Base-by-base conservation (phyloP, 2,888 invertebrate species). In the Metalampra italica region DNA sequence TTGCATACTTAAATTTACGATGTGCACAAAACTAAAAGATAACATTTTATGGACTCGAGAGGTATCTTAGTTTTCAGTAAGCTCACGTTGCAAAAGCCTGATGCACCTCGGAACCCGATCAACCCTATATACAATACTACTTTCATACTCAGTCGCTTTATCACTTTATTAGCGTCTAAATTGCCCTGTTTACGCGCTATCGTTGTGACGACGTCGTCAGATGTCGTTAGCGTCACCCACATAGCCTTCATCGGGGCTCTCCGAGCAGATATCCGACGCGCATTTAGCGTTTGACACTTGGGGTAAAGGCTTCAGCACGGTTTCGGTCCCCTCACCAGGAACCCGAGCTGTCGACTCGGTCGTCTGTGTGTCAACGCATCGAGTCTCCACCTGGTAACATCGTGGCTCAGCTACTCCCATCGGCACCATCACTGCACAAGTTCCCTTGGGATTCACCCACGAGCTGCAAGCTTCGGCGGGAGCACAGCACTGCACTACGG, bases 241-340 rank as follows among this genome's bases (percentile, higher is more conserved):
- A 78, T 96, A 96, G 13, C 96, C 96, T 80, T 96, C 96, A 74
- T 96, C 96, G 36, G 96, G 95, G 79, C 95, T 96, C 68, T 96
- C 96, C 13, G 94, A 94, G 64, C 82, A 91, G 62, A 88, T 90
- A 78, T 82, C 91, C 60, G 79, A 80, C 58, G 83, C 90, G 67
- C 84, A 84, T 69, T 89, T 90, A 65, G 82, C 83, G 67, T 83
- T 86, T 54, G 86, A 81, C 57, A 85, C 82, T 75, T 88, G 83
- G 5, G 83, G 84, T 54, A 81, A 67, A 46, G 82, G 82, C 57
- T 85, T 90, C 56, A 81, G 85, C 72, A 71, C 78, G 54, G 64
- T 76, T 51, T 86, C 85, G 8, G 82, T 75, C 22, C 80, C 80
- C 53, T 90, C 89, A 9, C 77, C 78, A 14, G 87, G 78, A 57